Percentiles rank a stretch among this genome's conserved stretches.
Conservation (phyloP, 2,888 invertebrate species). For the Euzophera pinguis region DNA sequence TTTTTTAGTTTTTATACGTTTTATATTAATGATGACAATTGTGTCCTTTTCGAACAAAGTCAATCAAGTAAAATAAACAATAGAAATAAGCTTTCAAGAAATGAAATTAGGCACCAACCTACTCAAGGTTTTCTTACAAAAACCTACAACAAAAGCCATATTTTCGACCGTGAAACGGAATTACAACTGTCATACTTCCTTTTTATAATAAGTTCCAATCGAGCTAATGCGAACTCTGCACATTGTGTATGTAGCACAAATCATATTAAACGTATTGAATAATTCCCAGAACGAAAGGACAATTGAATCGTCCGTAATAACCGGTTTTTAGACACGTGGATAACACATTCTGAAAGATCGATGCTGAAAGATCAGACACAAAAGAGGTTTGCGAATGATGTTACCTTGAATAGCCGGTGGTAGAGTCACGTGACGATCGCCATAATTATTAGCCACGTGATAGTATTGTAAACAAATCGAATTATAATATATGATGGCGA, state of each 20-base stretch:
- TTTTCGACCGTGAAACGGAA: slow-evolving; percentile 1
- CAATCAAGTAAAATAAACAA: too few relatives aligned
- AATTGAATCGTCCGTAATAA: not conserved
- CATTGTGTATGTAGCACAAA: not conserved
- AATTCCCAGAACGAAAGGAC: slow-evolving; percentile 2
- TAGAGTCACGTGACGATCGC: slow-evolving; percentile 27
- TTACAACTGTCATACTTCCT: slow-evolving; percentile 4
- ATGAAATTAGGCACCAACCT: not conserved
- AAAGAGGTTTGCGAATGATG: too few relatives aligned
- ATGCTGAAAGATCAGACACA: not conserved
- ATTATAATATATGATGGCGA: slow-evolving; percentile 29
- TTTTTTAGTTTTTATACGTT: too few relatives aligned
- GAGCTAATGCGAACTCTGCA: not conserved
- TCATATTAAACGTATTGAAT: not conserved
- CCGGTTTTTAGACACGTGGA: slow-evolving; percentile 10
- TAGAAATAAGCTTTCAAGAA: too few relatives aligned
- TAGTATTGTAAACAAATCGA: slow-evolving; percentile 45
- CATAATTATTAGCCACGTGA: slow-evolving; percentile 40
- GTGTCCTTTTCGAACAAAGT: too few relatives aligned
- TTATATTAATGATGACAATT: not conserved
- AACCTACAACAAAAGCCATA: slow-evolving; percentile 2
- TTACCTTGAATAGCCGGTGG: slow-evolving; percentile 25
- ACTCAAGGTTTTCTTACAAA: not conserved
- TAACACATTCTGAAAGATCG: slow-evolving; percentile 7
- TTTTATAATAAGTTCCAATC: slow-evolving; percentile 1